phyloP scores from a whole-genome alignment of 64 coral and sea anemone genomes.

The Astreopora myriophthalma region DNA sequence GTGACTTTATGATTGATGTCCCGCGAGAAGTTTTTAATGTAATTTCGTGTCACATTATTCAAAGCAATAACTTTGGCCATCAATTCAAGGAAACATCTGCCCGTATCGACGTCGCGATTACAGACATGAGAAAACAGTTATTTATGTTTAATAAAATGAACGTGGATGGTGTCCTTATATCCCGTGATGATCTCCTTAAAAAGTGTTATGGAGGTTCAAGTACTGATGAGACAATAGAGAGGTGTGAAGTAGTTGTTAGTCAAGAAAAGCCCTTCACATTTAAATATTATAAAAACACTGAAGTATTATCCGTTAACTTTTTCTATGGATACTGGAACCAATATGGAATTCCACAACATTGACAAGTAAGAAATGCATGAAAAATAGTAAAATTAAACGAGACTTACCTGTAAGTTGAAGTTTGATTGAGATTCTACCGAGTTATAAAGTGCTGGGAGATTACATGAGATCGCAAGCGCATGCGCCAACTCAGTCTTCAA shows the following conservation, averaged over 20 bases:
- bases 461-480: not conserved
- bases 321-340: slow-evolving; percentile 44
- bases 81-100: not conserved
- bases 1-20: not conserved
- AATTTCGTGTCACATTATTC: not conserved
- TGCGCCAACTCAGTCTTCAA: slow-evolving; percentile 13
- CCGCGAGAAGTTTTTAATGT: not conserved
- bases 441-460: slow-evolving; percentile 8
- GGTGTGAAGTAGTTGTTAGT: slow-evolving; percentile 38
- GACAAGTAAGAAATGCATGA: not conserved
- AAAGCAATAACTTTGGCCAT: slow-evolving; percentile 13
- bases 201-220: not conserved
- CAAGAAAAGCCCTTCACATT: slow-evolving; percentile 4
- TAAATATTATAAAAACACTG: slow-evolving; percentile 31
- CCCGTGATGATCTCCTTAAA: not conserved
- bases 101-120: not conserved
- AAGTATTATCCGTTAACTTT: slow-evolving; percentile 43
- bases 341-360: slow-evolving; percentile 31
- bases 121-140: not conserved
- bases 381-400: not conserved
- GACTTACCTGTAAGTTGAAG: not conserved
- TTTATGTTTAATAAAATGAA: slow-evolving; percentile 30
- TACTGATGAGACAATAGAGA: not conserved
- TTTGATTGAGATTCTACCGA: slow-evolving; percentile 5
- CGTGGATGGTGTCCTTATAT: not conserved